phyloP scores from a whole-genome alignment of 2,113 vertebrate species.

The Rattus rattus region DNA sequence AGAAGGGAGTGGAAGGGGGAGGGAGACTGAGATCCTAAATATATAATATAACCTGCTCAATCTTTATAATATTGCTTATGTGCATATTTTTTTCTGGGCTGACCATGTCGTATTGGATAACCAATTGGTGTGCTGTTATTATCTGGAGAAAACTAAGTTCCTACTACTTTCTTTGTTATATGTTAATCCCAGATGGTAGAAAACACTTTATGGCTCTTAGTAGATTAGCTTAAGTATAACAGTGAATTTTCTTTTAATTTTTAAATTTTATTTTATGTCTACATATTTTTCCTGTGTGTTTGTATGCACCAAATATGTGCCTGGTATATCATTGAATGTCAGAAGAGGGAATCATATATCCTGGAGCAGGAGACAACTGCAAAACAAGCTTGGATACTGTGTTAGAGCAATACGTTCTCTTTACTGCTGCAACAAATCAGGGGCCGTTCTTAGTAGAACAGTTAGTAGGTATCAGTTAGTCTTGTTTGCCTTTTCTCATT shows the following conservation, averaged over 20 bases:
- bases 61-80: not conserved
- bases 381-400: not conserved
- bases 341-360: not conserved
- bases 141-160: not conserved
- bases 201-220: not conserved
- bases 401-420: not conserved
- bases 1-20: too few species aligned
- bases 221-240: not conserved
- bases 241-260: not conserved
- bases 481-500: conserved; percentile 17
- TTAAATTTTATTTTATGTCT: not conserved
- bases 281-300: not conserved
- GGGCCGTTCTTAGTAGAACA: not conserved
- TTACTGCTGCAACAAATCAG: not conserved
- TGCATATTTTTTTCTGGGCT: not conserved
- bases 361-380: not conserved
- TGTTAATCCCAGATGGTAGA: not conserved
- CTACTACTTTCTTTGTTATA: not conserved
- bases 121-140: not conserved
- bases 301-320: too few species aligned
- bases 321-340: not conserved
- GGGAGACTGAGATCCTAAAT: not conserved
- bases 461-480: not conserved
- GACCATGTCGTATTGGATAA: not conserved
- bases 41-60: not conserved